Evolutionary conservation across 2,888 invertebrate genomes (phyloP).

Genomic region (Mesoligia furuncula): DNA sequence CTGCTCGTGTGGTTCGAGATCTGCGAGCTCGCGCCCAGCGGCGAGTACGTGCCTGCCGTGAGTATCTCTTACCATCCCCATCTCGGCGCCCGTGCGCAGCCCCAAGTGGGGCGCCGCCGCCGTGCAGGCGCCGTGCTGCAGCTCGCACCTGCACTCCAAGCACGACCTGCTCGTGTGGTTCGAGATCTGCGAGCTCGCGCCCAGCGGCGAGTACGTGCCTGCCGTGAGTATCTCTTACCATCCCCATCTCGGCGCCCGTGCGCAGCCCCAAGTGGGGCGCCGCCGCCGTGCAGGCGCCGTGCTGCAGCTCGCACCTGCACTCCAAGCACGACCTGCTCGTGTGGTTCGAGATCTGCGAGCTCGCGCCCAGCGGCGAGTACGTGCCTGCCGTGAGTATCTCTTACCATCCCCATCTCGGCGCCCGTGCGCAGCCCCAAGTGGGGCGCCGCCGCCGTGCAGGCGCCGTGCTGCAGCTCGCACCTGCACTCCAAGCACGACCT

Average conservation of each 20-base stretch:
- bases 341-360: constrained; percentile 99
- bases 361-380: constrained; percentile 98
- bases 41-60: constrained; percentile 98
- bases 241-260: constrained; percentile 99
- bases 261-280: constrained; percentile 98
- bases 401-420: constrained; percentile 97
- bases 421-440: constrained; percentile 99
- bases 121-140: constrained; percentile 94
- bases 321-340: constrained; percentile 98
- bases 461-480: constrained; percentile 93
- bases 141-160: constrained; percentile 92
- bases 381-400: constrained; percentile 95
- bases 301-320: constrained; percentile 92
- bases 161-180: constrained; percentile 99
- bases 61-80: constrained; percentile 95
- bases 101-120: constrained; percentile 97
- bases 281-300: constrained; percentile 94
- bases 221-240: constrained; percentile 93
- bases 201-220: constrained; percentile 98
- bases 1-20: constrained; percentile 99
- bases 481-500: constrained; percentile 96
- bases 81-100: constrained; percentile 99
- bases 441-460: constrained; percentile 95
- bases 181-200: constrained; percentile 99
- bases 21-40: constrained; percentile 98